These are phyloP conservation scores for Spatulosminthurus flaviceps DNA, from an alignment of 2,888 invertebrate genomes.

Conservation along the genomic window DNA sequence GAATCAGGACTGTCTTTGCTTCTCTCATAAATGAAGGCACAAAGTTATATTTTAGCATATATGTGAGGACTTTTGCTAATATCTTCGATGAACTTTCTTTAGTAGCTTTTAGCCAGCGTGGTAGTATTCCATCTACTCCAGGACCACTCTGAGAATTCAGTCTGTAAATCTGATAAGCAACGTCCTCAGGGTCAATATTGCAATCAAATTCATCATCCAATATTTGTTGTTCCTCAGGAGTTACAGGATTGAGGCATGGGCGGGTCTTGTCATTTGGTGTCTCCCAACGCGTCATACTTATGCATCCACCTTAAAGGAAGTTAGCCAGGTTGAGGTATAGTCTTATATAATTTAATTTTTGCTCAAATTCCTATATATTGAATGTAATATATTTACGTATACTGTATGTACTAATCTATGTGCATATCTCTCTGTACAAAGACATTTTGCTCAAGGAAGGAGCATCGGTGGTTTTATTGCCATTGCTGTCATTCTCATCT, in stretches of 20 bases:
- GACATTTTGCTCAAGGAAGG: not conserved
- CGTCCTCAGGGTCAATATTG: not conserved
- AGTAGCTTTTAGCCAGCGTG: not conserved
- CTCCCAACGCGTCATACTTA: too few relatives aligned
- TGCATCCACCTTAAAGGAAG: too few relatives aligned
- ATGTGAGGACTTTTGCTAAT: not conserved
- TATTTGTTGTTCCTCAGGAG: not conserved
- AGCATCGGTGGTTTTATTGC: slow-evolving; percentile 28
- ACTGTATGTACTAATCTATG: not conserved
- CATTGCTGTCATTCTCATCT: slow-evolving; percentile 30
- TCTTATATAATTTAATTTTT: too few relatives aligned
- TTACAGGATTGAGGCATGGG: not conserved
- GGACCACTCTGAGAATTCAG: not conserved
- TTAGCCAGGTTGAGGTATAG: too few relatives aligned
- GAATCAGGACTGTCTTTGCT: slow-evolving; percentile 1
- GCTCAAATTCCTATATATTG: too few relatives aligned
- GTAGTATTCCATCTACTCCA: not conserved
- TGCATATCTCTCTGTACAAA: not conserved
- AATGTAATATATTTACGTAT: too few relatives aligned
- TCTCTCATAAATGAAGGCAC: not conserved
- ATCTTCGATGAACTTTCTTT: not conserved
- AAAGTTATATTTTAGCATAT: not conserved
- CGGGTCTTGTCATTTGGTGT: not conserved
- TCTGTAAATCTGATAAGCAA: not conserved
- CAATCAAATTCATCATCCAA: not conserved